Percentiles rank a stretch among this genome's conserved stretches.
Evolutionary conservation across 2,113 vertebrate species (phyloP).

Genomic region (Cebidichthys violaceus): DNA sequence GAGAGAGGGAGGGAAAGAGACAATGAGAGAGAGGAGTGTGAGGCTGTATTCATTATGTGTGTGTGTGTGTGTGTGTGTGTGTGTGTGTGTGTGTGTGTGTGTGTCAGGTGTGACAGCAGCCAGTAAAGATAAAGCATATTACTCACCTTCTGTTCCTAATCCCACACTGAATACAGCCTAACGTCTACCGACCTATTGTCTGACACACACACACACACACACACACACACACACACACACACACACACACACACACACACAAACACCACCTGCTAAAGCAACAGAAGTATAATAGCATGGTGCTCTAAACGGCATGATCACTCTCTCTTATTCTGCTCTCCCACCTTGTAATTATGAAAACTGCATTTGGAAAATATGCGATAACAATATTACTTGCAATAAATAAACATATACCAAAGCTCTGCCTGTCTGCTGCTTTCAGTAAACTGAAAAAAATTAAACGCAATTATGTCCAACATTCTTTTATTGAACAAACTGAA

Average conservation of each 20-base stretch:
- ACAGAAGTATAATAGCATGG: conserved; percentile 51
- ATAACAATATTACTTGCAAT: too few species aligned
- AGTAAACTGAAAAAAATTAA: too few species aligned
- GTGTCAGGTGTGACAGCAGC: conserved; percentile 48
- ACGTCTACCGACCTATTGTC: conserved; percentile 46
- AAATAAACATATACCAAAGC: too few species aligned
- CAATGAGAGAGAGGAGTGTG: not conserved
- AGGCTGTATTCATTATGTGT: not conserved
- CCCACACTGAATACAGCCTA: conserved; percentile 34
- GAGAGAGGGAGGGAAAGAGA: too few species aligned
- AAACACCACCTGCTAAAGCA: conserved; percentile 47
- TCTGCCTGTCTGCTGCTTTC: too few species aligned
- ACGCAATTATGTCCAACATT: not conserved
- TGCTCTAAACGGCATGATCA: conserved; percentile 43
- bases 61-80: not conserved
- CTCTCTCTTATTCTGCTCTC: conserved; percentile 40
- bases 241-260: not conserved
- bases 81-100: conserved; percentile 24
- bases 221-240: not conserved
- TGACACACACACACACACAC: conserved; percentile 28
- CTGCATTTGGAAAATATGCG: too few species aligned
- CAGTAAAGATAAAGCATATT: conserved; percentile 59
- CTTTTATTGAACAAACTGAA: not conserved
- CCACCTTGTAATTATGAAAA: too few species aligned
- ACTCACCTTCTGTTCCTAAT: conserved; percentile 50